Conservation (phyloP, 2,888 invertebrate species). For the Xylota segnis region DNA sequence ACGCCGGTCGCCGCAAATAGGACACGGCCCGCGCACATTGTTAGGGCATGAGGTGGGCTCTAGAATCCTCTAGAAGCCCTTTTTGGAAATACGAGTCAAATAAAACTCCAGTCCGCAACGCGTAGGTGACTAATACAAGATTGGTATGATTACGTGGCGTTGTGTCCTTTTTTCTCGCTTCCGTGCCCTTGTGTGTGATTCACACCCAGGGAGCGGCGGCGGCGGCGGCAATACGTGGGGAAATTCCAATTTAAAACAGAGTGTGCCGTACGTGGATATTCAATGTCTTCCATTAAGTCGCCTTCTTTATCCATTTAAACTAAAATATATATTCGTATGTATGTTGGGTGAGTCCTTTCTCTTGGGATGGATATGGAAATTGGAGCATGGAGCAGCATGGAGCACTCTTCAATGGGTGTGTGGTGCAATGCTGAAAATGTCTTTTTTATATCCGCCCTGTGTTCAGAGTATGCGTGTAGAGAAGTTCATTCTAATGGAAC, state of each 20-base stretch:
- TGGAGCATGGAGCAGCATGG: slow-evolving; percentile 55
- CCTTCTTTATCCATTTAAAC: slow-evolving; percentile 26
- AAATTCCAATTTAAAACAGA: slow-evolving; percentile 51
- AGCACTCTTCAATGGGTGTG: slow-evolving; percentile 3
- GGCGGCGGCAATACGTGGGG: too few relatives aligned
- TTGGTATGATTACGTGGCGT: slow-evolving; percentile 7
- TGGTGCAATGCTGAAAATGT: slow-evolving; percentile 59
- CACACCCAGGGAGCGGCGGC: slow-evolving; percentile 6
- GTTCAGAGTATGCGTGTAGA: slow-evolving; percentile 53
- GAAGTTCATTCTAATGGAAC: slow-evolving; percentile 47
- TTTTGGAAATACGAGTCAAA: slow-evolving; percentile 30
- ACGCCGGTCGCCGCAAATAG: background rate
- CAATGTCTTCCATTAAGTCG: slow-evolving; percentile 30
- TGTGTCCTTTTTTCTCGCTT: slow-evolving; percentile 14
- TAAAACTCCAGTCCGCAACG: slow-evolving; percentile 34
- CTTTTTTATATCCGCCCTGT: slow-evolving; percentile 54
- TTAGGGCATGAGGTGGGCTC: slow-evolving; percentile 32
- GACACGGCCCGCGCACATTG: background rate
- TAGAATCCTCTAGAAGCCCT: slow-evolving; percentile 24
- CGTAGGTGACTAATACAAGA: slow-evolving; percentile 40
- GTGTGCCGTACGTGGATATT: slow-evolving; percentile 44
- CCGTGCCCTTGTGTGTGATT: slow-evolving; percentile 17
- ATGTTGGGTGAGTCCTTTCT: slow-evolving; percentile 24
- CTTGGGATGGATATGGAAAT: slow-evolving; percentile 20
- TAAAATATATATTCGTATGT: slow-evolving; percentile 8